A percentile compares a stretch with the other conserved stretches of the same genome.
Evolutionary conservation across 2,113 vertebrate genomes (phyloP).

Genomic region (Ciconia stormi): DNA sequence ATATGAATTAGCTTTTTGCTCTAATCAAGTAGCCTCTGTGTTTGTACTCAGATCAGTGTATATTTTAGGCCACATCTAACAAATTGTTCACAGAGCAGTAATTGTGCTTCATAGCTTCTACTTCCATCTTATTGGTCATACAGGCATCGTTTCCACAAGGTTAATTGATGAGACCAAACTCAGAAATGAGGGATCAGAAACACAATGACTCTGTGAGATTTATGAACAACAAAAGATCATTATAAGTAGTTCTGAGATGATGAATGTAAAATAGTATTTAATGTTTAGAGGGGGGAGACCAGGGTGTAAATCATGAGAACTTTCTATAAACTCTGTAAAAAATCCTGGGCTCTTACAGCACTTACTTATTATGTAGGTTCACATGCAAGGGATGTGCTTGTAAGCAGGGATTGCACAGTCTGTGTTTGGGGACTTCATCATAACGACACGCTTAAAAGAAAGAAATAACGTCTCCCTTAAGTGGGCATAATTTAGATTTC

Average conservation of each 20-base stretch:
- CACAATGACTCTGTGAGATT: background rate
- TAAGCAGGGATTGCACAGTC: background rate
- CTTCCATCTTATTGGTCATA: background rate
- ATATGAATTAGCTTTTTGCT: conserved; percentile 3
- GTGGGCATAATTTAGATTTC: background rate
- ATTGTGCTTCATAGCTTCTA: background rate
- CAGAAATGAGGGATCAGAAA: background rate
- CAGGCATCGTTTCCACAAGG: background rate
- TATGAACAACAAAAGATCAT: background rate
- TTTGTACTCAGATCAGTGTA: background rate
- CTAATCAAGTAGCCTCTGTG: background rate
- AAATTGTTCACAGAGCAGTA: background rate
- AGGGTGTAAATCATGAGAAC: background rate
- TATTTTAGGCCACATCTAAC: conserved; percentile 12
- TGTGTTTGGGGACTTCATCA: background rate
- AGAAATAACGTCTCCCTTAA: background rate
- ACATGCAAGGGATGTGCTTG: background rate
- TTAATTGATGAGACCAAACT: background rate
- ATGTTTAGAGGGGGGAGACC: fast-evolving
- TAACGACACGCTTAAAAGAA: fast-evolving
- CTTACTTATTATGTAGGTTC: background rate
- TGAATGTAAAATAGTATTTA: background rate
- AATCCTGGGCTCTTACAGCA: background rate
- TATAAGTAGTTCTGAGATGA: background rate
- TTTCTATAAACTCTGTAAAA: background rate